These are phyloP conservation scores for Dicyrtomina minuta DNA, from an alignment of 2,888 invertebrate genomes.

Conservation along the genomic window DNA sequence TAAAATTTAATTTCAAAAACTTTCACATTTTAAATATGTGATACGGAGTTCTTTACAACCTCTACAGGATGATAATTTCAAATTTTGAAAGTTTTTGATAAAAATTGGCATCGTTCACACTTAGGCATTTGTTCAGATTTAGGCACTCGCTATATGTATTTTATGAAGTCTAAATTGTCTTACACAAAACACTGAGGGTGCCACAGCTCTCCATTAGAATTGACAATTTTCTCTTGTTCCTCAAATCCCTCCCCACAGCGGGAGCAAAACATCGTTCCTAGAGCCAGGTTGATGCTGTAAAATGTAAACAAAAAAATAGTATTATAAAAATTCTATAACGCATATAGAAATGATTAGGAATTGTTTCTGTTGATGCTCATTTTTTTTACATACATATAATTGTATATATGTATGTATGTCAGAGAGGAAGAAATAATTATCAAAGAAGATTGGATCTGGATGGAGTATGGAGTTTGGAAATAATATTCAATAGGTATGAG, in stretches of 20 bases:
- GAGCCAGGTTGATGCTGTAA: slow-evolving; percentile 68
- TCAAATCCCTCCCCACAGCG: slow-evolving; percentile 96
- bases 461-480: too few species aligned
- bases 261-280: slow-evolving; percentile 90
- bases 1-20: too few species aligned
- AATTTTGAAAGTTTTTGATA: too few species aligned
- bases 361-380: too few species aligned
- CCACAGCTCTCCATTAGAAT: slow-evolving; percentile 97
- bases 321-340: background rate
- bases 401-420: background rate
- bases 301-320: slow-evolving; percentile 6
- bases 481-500: background rate
- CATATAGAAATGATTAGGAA: background rate
- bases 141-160: slow-evolving; percentile 6
- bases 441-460: background rate
- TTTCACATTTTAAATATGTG: too few species aligned
- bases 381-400: background rate
- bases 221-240: slow-evolving; percentile 95
- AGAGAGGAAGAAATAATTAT: background rate
- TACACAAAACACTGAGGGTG: slow-evolving; percentile 99
- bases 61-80: too few species aligned
- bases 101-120: too few species aligned
- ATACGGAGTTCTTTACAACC: too few species aligned
- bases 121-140: too few species aligned
- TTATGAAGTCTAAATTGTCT: slow-evolving; percentile 54